These are phyloP conservation scores for Heliconius congener DNA, from an alignment of 1,140 invertebrate species.

Conservation along the genomic window DNA sequence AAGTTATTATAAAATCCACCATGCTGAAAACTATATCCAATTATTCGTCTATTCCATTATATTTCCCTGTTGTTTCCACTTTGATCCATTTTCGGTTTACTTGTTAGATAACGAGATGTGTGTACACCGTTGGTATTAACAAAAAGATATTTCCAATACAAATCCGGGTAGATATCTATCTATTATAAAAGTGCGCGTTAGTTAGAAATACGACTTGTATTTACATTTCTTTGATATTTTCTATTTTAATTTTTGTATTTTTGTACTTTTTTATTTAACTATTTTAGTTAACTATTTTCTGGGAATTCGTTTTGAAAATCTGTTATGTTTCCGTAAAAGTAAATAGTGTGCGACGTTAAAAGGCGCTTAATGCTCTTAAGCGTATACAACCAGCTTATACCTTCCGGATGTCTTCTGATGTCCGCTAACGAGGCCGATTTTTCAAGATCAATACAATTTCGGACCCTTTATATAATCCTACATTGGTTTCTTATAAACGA, in stretches of 20 bases:
- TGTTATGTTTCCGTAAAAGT: constrained; percentile 43
- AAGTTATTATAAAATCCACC: neutral
- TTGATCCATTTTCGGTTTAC: constrained; percentile 16
- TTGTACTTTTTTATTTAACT: neutral
- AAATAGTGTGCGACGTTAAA: constrained; percentile 72
- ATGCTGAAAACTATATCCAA: constrained; percentile 7
- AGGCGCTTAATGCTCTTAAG: constrained; percentile 70
- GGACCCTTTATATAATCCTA: constrained; percentile 31
- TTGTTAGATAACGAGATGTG: constrained; percentile 13
- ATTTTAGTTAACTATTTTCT: neutral
- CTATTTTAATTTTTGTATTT: no score
- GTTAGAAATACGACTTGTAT: neutral
- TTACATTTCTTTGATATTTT: neutral
- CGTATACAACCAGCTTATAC: constrained; percentile 71
- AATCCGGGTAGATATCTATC: neutral
- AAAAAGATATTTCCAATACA: neutral
- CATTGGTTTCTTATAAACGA: constrained; percentile 20
- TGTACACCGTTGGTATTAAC: neutral
- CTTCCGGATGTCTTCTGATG: constrained; percentile 54
- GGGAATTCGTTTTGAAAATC: neutral
- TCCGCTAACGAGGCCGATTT: constrained; percentile 62
- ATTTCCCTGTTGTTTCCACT: constrained; percentile 22
- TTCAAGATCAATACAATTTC: constrained; percentile 68
- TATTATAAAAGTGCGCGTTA: neutral
- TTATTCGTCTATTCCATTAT: constrained; percentile 15